Conservation (phyloP, 2,113 vertebrate genomes). For the Micronycteris hirsuta region DNA sequence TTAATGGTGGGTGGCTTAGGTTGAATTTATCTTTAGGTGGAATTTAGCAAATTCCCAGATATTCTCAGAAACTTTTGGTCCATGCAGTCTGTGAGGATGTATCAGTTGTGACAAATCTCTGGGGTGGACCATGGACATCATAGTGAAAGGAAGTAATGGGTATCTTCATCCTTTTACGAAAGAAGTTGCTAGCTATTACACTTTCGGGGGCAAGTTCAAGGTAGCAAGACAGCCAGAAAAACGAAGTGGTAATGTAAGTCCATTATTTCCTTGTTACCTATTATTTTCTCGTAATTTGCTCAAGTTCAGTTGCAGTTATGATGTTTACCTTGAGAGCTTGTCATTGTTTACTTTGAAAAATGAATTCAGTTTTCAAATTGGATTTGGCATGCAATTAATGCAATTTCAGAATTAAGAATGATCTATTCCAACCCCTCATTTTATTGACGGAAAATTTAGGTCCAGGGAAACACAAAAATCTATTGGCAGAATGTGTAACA, state of each 20-base stretch:
- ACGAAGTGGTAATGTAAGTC: not conserved
- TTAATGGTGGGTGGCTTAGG: not conserved
- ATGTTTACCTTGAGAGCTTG: not conserved
- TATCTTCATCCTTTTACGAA: not conserved
- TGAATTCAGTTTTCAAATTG: not conserved
- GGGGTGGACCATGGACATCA: not conserved
- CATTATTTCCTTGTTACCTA: not conserved
- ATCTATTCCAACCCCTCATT: not conserved
- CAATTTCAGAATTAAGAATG: not conserved
- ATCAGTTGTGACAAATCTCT: not conserved
- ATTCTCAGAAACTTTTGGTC: not conserved
- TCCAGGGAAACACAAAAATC: not conserved
- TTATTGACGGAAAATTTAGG: not conserved
- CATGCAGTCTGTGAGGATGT: not conserved
- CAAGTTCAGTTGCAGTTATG: not conserved
- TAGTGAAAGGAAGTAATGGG: not conserved
- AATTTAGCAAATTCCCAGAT: not conserved
- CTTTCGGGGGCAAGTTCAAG: not conserved
- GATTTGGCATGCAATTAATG: not conserved
- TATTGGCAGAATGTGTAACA: not conserved
- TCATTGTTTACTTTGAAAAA: conserved; percentile 17
- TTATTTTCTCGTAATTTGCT: not conserved
- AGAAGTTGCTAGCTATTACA: not conserved
- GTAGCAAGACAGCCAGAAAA: not conserved
- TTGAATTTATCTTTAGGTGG: not conserved